Evolutionary conservation across 2,797 vertebrate genomes (phyloP).

Genomic region (Salarias fasciatus): DNA sequence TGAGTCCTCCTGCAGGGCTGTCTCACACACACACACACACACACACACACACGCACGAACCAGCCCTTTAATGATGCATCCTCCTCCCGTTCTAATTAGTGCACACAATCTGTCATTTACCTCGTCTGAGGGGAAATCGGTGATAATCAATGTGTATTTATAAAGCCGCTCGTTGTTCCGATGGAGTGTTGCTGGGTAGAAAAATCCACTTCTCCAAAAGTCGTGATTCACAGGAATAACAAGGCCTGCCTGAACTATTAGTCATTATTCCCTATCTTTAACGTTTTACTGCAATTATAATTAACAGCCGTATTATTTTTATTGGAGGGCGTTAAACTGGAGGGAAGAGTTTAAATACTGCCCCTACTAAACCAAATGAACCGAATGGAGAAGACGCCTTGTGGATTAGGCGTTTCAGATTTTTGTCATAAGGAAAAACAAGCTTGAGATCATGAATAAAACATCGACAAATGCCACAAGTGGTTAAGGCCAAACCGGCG

Average conservation of each 20-base stretch:
- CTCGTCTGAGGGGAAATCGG: constrained; percentile 54
- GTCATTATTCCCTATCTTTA: constrained; percentile 25
- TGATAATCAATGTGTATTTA: constrained; percentile 14
- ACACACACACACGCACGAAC: constrained; percentile 14
- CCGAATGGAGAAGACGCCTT: constrained; percentile 32
- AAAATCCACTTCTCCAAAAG: constrained; percentile 4
- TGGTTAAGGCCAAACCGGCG: constrained; percentile 11
- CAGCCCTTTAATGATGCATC: constrained; percentile 55
- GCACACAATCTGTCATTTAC: constrained; percentile 55
- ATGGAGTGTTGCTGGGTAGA: neutral
- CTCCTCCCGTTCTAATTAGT: constrained; percentile 57
- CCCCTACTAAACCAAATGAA: constrained; percentile 42
- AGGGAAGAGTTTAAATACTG: neutral
- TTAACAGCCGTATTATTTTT: constrained; percentile 40
- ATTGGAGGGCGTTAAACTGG: constrained; percentile 19
- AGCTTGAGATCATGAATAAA: constrained; percentile 25
- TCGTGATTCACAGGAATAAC: constrained; percentile 15
- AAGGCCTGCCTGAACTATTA: constrained; percentile 18
- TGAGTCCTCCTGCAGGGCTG: constrained; percentile 39
- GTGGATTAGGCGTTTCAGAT: constrained; percentile 23
- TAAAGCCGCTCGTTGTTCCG: constrained; percentile 5
- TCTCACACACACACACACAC: constrained; percentile 50
- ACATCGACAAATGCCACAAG: neutral
- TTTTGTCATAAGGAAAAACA: constrained; percentile 5
- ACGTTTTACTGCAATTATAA: constrained; percentile 13